phyloP scores from a whole-genome alignment of 1,140 invertebrate species.

The Panulirus ornatus region DNA sequence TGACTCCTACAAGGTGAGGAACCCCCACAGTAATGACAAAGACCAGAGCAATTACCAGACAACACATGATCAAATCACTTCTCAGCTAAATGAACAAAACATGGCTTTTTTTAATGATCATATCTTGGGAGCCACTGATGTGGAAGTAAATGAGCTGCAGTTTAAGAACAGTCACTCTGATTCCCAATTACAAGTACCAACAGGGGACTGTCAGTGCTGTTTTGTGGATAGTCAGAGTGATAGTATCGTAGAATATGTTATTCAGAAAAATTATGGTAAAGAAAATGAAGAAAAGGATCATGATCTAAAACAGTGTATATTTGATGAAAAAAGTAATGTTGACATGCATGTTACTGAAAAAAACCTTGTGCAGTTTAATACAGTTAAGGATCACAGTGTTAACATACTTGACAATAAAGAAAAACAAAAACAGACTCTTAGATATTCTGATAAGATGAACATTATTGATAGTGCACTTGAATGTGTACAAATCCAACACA shows the following conservation, averaged over 20 bases:
- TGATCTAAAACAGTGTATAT: too few relatives aligned
- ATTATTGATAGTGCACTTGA: too few relatives aligned
- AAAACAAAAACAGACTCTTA: too few relatives aligned
- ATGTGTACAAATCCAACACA: too few relatives aligned
- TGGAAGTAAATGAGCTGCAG: background rate
- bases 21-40: conserved; percentile 39
- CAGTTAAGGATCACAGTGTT: too few relatives aligned
- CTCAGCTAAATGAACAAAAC: background rate
- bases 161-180: background rate
- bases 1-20: conserved; percentile 46
- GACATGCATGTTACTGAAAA: too few relatives aligned
- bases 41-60: background rate
- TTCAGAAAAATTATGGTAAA: background rate
- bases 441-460: too few relatives aligned
- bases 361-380: too few relatives aligned
- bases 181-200: background rate
- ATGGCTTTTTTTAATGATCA: background rate
- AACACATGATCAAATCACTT: background rate
- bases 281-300: background rate
- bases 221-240: background rate
- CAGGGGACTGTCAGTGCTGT: background rate
- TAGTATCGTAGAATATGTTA: too few relatives aligned
- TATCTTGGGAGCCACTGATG: background rate
- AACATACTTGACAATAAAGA: too few relatives aligned
- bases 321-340: too few relatives aligned